A percentile compares a stretch with the other conserved stretches of the same genome.
Conservation (phyloP, 2,113 vertebrate species). For the Lepisosteus oculatus region DNA sequence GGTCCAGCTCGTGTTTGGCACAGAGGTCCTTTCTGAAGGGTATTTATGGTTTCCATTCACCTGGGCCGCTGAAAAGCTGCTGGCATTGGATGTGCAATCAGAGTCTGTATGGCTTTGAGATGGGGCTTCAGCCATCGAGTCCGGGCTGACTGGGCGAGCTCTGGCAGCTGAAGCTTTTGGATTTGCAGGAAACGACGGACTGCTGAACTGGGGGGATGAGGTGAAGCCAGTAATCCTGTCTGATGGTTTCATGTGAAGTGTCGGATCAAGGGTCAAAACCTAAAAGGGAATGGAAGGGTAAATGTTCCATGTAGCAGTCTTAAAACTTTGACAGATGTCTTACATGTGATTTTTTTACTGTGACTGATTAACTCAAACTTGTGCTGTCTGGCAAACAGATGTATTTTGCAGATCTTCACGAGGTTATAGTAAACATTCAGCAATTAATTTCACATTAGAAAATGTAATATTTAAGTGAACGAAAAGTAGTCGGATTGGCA, state of each 20-base stretch:
- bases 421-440: too few relatives aligned
- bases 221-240: conserved; percentile 63
- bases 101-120: conserved; percentile 64
- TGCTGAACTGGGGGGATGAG: conserved; percentile 51
- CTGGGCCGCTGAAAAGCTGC: conserved; percentile 55
- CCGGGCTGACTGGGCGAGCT: conserved; percentile 66
- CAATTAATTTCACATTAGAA: too few relatives aligned
- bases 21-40: conserved; percentile 38
- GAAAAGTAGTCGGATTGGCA: too few relatives aligned
- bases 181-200: conserved; percentile 43
- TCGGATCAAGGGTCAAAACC: conserved; percentile 76
- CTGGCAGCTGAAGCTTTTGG: conserved; percentile 38
- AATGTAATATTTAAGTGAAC: too few relatives aligned
- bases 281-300: conserved; percentile 45
- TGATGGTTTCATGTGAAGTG: conserved; percentile 65
- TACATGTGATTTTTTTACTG: too few relatives aligned
- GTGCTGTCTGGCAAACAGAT: too few relatives aligned
- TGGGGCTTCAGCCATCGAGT: conserved; percentile 69
- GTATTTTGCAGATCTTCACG: too few relatives aligned
- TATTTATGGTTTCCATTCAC: conserved; percentile 45
- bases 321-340: background rate
- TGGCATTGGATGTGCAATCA: conserved; percentile 72
- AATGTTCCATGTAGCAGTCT: background rate
- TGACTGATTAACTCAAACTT: too few relatives aligned
- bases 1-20: conserved; percentile 43